Conservation (phyloP, 2,888 invertebrate species). For the Eutolmus rufibarbis region DNA sequence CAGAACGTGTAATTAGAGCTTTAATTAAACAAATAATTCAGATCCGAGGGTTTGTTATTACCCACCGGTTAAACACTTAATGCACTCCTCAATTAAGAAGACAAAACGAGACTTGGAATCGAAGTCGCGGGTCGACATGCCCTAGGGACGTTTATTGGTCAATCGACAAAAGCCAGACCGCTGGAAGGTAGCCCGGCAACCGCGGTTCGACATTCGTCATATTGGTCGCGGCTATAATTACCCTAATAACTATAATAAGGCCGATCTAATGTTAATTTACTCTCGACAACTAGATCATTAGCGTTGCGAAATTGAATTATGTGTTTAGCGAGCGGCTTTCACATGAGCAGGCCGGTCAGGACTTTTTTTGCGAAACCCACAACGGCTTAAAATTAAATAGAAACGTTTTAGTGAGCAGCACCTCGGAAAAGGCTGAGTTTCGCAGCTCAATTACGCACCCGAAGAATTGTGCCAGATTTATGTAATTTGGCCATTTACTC, state of each 20-base stretch:
- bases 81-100: background rate
- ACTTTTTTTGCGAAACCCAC: background rate
- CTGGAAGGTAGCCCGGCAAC: background rate
- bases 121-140: background rate
- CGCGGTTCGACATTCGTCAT: conserved; percentile 12
- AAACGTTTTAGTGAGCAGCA: background rate
- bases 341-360: background rate
- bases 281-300: conserved; percentile 31
- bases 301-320: conserved; percentile 37
- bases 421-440: background rate
- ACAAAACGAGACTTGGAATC: background rate
- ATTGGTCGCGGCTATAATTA: conserved; percentile 24
- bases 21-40: conserved; percentile 7
- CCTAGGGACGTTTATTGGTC: background rate
- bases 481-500: background rate
- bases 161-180: background rate
- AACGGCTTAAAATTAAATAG: background rate
- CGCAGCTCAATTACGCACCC: background rate
- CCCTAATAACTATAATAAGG: conserved; percentile 27
- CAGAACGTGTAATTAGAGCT: background rate
- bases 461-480: background rate
- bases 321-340: conserved; percentile 20
- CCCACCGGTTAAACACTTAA: background rate
- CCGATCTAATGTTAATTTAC: conserved; percentile 29
- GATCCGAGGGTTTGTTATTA: background rate